Evolutionary conservation across 2,113 vertebrate genomes (phyloP).

Genomic region (Lepidothrix coronata): DNA sequence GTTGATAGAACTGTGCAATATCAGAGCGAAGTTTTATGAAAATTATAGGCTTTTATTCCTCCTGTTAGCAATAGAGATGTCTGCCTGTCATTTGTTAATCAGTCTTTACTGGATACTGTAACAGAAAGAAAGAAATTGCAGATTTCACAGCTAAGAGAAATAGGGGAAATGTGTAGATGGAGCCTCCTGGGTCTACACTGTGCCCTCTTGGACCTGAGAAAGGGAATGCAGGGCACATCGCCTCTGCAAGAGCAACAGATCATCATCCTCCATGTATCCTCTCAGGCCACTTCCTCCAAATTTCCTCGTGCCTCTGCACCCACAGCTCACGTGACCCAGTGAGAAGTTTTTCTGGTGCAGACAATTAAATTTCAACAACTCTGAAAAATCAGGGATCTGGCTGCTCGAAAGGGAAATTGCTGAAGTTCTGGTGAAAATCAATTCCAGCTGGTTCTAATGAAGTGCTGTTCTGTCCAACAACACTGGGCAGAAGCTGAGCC

Average conservation of each 20-base stretch:
- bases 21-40: neutral
- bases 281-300: neutral
- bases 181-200: neutral
- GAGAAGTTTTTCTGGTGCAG: neutral
- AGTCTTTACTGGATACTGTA: neutral
- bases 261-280: neutral
- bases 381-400: neutral
- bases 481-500: neutral
- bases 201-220: neutral
- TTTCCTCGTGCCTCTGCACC: neutral
- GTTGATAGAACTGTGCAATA: neutral
- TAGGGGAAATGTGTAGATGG: neutral
- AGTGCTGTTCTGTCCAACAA: neutral
- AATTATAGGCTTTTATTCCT: neutral
- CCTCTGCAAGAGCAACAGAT: neutral
- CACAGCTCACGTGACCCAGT: neutral
- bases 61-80: neutral
- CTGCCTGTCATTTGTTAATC: conserved; percentile 4
- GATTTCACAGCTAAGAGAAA: neutral
- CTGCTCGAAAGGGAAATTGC: neutral
- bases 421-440: neutral
- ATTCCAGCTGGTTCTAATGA: neutral
- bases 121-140: neutral
- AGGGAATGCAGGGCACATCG: neutral
- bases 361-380: neutral